phyloP scores from a whole-genome alignment of 1,140 invertebrate genomes.

The Archegozetes longisetosus region DNA sequence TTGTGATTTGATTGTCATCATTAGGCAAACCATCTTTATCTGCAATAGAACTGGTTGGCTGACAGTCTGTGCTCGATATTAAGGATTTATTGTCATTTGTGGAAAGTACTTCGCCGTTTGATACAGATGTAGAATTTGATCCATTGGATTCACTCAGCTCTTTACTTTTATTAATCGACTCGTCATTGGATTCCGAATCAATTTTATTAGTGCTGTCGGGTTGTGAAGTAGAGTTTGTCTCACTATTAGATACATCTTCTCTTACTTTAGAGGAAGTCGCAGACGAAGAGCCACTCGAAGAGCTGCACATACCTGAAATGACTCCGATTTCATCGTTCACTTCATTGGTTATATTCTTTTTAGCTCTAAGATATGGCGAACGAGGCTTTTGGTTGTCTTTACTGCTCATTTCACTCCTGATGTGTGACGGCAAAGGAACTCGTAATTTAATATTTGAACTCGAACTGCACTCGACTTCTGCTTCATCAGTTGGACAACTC shows the following conservation, averaged over 20 bases:
- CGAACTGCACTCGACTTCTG: slow-evolving; percentile 6
- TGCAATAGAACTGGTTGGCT: no score
- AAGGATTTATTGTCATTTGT: no score
- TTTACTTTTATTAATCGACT: no score
- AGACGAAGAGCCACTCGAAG: slow-evolving; percentile 4
- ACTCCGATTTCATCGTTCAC: not conserved
- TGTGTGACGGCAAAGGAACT: slow-evolving; percentile 10
- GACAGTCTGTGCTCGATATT: no score
- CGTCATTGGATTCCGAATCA: not conserved
- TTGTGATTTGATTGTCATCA: not conserved
- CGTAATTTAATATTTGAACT: not conserved
- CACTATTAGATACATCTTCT: not conserved
- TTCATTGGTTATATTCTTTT: not conserved
- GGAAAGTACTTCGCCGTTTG: no score
- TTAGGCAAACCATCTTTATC: no score
- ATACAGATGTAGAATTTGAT: no score
- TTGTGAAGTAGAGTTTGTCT: not conserved
- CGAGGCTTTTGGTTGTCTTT: slow-evolving; percentile 12
- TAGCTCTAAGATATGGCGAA: slow-evolving; percentile 18
- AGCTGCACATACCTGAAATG: not conserved
- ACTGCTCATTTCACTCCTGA: slow-evolving; percentile 14
- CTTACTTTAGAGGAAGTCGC: not conserved
- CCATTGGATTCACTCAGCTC: no score
- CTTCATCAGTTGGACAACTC: not conserved
- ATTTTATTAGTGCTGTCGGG: not conserved